Evolutionary conservation across 2,797 vertebrate species (phyloP), one percentile per base, ranked within the genome.

Genomic region (Takifugu ocellatus): DNA sequence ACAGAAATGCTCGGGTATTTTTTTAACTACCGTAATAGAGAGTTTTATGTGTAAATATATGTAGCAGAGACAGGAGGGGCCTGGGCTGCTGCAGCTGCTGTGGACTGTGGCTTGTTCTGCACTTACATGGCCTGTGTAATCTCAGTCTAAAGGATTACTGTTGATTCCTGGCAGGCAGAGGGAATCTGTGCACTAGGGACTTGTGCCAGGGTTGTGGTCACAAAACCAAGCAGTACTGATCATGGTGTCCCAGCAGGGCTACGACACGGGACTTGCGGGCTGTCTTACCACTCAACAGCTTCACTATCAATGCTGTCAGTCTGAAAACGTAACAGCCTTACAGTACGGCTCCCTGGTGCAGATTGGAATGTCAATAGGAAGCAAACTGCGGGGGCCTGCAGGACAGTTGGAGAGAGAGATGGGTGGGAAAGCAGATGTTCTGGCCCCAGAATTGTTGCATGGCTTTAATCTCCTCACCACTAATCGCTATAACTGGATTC

Each of bases 401-500:
- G 60, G 74, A 60, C 61, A 62, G 64, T 49, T 44, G 25, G 51
- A 48, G 52, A 54, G 67, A 59, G 69, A 61, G 48, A 68, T 77
- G 74, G 81, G 73, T 71, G 77, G 84, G 76, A 81, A 87, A 88
- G 83, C 89, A 91, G 89, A 88, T 87, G 88, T 89, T 90, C 81
- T 84, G 78, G 74, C 81, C 74, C 65, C 77, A 82, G 77, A 87
- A 88, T 85, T 86, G 85, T 80, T 84, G 77, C 81, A 78, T 74
- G 72, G 85, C 78, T 87, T 87, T 88, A 90, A 90, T 90, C 88
- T 89, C 82, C 75, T 84, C 84, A 75, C 83, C 86, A 80, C 87
- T 85, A 89, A 90, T 91, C 82, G 79, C 83, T 81, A 84, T 89
- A 89, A 90, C 89, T 88, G 88, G 88, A 90, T 91, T 90, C 81